These are phyloP conservation scores for Temnothorax longispinosus DNA, from an alignment of 1,140 invertebrate genomes.

Conservation along the genomic window DNA sequence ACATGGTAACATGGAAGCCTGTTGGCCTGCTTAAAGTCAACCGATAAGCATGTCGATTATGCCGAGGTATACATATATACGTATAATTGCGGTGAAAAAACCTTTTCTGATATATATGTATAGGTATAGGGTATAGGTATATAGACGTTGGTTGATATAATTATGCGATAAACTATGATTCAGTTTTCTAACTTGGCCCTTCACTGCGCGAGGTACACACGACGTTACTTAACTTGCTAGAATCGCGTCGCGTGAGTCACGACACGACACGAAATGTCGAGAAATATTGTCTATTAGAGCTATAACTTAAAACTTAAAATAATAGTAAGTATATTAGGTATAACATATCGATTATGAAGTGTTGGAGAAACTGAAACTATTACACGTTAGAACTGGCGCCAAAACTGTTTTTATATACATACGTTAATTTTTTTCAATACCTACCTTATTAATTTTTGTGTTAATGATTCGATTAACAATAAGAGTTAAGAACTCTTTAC, in stretches of 20 bases:
- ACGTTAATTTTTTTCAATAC: no score
- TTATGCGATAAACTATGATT: constrained; percentile 39
- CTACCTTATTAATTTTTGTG: no score
- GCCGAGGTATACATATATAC: background rate
- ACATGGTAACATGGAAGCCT: background rate
- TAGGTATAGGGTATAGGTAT: background rate
- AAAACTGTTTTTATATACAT: no score
- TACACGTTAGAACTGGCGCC: no score
- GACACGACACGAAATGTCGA: constrained; percentile 30
- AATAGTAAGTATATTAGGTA: no score
- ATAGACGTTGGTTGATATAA: constrained; percentile 12
- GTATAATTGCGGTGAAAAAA: constrained; percentile 15
- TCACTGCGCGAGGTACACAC: background rate
- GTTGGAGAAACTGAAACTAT: background rate
- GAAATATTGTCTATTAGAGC: constrained; percentile 43
- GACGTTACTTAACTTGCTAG: constrained; percentile 3
- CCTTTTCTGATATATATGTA: background rate
- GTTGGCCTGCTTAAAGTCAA: constrained; percentile 46
- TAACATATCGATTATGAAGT: background rate
- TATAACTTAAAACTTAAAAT: background rate
- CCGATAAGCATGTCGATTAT: constrained; percentile 32
- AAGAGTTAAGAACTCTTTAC: no score
- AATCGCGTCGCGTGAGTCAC: constrained; percentile 29
- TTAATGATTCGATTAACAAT: no score
- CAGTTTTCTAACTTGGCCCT: constrained; percentile 5